phyloP scores from a whole-genome alignment of 2,113 vertebrate species.

The Cnemophilus loriae region DNA sequence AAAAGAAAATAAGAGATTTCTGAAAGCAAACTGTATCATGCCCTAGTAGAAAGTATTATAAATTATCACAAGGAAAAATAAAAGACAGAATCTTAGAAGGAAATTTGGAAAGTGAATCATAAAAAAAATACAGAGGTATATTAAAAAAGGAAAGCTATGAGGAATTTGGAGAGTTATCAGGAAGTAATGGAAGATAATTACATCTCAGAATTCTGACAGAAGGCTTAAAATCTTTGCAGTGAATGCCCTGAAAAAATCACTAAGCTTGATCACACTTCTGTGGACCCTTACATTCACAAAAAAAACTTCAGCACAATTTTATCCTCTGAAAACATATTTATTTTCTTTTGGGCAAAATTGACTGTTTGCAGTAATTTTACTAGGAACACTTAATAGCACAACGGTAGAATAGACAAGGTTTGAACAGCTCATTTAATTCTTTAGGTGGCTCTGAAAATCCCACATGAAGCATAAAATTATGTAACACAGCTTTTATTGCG shows the following conservation, averaged over 20 bases:
- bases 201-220: not conserved
- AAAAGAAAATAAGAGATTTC: slow-evolving; percentile 22
- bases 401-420: not conserved
- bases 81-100: not conserved
- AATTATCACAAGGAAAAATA: slow-evolving; percentile 9
- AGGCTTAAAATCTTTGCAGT: not conserved
- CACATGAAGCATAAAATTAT: not conserved
- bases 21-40: not conserved
- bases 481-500: not conserved
- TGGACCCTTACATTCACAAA: not conserved
- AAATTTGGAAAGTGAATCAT: not conserved
- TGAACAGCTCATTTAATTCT: slow-evolving; percentile 15
- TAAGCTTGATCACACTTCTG: not conserved
- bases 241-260: not conserved
- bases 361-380: not conserved
- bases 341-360: not conserved
- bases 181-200: slow-evolving; percentile 5
- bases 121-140: not conserved
- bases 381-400: not conserved
- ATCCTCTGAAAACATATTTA: not conserved
- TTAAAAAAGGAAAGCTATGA: slow-evolving; percentile 19
- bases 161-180: not conserved
- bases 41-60: not conserved
- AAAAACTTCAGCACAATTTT: not conserved
- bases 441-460: not conserved